Base-by-base conservation (phyloP, 1,140 invertebrate genomes). In the Tetragonula clypearis region DNA sequence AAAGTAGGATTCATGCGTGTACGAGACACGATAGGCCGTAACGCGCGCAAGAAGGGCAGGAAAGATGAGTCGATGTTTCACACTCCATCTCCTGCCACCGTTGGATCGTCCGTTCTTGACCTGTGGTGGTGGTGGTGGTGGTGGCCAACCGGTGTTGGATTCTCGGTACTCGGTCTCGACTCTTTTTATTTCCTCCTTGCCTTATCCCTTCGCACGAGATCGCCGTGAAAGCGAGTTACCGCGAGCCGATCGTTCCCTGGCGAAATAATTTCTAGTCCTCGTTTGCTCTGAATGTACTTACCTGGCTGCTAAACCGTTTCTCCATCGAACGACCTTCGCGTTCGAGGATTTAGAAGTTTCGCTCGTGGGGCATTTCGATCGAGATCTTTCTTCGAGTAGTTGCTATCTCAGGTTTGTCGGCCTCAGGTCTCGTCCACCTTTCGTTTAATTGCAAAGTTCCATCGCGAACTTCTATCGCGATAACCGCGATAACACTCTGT, bases 11-110 rank as follows among this genome's bases (percentile, higher is more conserved):
- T 84, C 87, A 86, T 87, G 65, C 49, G 73, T 68, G 65, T 71
- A 65, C 75, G 62, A 83, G 58, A 69, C 65, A 62, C 87, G 90
- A 91, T 90, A 87, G 88, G 84, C 79, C 73, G 87, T 80, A 82
- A 87, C 88, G 71, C 60, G 77, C 65, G 66, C 82, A 84, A 84
- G 85, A 88, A 79, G 76, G 84, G 81, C 79, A 89, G 86, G 83
- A 91, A 91, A 86, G 90, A 90, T 91, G 92, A 86, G 81, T 87
- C 89, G 87, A 92, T 92, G 92, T 92, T 92, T 92, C 91, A 92
- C 92, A 91, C 90, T 91, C 91, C 87, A 92, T 92, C 91, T 92
- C 91, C 90, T 91, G 91, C 88, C 89, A 90, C 87, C 87, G 86
- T 73, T 88, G 84, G 79, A 90, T 87, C 82, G 89, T 88, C 77